A percentile compares a stretch with the other conserved stretches of the same genome.
phyloP scores from a whole-genome alignment of 1,140 invertebrate genomes.

The Copidosoma floridanum region DNA sequence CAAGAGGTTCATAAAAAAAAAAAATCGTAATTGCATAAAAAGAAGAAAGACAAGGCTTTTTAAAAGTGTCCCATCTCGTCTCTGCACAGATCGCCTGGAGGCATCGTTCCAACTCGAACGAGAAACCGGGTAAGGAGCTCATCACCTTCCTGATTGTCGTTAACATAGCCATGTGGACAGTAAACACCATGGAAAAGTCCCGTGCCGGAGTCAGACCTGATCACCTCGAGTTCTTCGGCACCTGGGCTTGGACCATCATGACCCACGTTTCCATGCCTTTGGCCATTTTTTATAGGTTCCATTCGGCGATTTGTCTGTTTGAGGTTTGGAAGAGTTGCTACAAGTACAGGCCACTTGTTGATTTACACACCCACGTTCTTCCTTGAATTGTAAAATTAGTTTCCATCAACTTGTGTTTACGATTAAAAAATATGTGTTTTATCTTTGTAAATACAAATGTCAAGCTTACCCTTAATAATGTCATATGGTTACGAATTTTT shows the following conservation, averaged over 20 bases:
- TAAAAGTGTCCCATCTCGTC: too few species aligned
- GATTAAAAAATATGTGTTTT: too few species aligned
- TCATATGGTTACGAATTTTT: too few species aligned
- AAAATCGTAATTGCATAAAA: too few species aligned
- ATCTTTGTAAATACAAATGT: too few species aligned
- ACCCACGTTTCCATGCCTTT: constrained; percentile 82
- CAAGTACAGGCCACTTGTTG: constrained; percentile 48
- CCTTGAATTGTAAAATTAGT: background rate
- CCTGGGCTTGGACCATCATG: constrained; percentile 85
- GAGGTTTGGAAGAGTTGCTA: constrained; percentile 76
- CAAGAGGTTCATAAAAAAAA: too few species aligned
- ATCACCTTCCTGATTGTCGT: constrained; percentile 81
- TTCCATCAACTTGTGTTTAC: background rate
- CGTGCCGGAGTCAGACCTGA: constrained; percentile 76
- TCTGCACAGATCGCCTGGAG: constrained; percentile 80
- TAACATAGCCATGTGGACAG: constrained; percentile 85
- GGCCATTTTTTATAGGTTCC: constrained; percentile 82
- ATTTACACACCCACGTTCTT: too few species aligned
- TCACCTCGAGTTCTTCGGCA: constrained; percentile 76
- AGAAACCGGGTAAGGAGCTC: constrained; percentile 78
- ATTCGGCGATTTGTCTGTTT: constrained; percentile 77
- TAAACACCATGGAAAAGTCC: constrained; percentile 81
- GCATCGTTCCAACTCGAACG: constrained; percentile 64
- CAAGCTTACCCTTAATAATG: too few species aligned
- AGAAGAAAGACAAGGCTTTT: too few species aligned